A percentile compares a stretch with the other conserved stretches of the same genome.
phyloP scores from a whole-genome alignment of 2,113 vertebrate genomes.

The Sebastes fasciatus region DNA sequence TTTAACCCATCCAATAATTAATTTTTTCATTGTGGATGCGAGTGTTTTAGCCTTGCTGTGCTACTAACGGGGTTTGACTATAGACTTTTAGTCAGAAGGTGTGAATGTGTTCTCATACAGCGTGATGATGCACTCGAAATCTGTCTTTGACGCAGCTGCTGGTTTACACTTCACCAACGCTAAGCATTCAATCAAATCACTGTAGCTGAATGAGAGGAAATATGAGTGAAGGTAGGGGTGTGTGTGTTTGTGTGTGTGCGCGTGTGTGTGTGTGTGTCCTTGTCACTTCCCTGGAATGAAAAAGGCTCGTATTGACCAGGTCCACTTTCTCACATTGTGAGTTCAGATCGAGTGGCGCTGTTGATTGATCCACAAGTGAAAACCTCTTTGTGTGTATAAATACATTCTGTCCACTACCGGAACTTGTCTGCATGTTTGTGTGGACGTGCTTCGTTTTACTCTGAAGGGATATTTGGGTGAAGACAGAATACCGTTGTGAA shows the following conservation, averaged over 20 bases:
- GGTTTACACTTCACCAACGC: neutral
- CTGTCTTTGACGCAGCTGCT: neutral
- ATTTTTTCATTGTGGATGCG: neutral
- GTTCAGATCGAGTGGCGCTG: slow-evolving; percentile 24
- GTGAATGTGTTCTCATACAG: neutral
- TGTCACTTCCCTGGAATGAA: slow-evolving; percentile 4
- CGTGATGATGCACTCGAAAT: neutral
- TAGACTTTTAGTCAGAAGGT: neutral
- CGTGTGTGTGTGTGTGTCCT: slow-evolving; percentile 8
- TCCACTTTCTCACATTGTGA: slow-evolving; percentile 51
- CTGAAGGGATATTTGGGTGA: neutral
- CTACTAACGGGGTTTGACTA: neutral
- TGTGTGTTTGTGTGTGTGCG: slow-evolving; percentile 5
- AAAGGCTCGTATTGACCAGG: slow-evolving; percentile 49
- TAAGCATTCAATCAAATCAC: slow-evolving; percentile 12
- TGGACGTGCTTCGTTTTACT: neutral
- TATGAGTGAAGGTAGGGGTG: neutral
- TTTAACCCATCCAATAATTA: too few relatives aligned
- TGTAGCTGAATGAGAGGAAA: slow-evolving; percentile 5
- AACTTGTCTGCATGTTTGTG: neutral
- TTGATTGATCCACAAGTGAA: slow-evolving; percentile 42
- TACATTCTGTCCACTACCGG: slow-evolving; percentile 6
- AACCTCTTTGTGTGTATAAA: slow-evolving; percentile 42
- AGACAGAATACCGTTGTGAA: neutral
- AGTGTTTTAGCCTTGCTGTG: neutral